Conservation (phyloP, 1,140 invertebrate genomes). For the Trichonephila clavata region DNA sequence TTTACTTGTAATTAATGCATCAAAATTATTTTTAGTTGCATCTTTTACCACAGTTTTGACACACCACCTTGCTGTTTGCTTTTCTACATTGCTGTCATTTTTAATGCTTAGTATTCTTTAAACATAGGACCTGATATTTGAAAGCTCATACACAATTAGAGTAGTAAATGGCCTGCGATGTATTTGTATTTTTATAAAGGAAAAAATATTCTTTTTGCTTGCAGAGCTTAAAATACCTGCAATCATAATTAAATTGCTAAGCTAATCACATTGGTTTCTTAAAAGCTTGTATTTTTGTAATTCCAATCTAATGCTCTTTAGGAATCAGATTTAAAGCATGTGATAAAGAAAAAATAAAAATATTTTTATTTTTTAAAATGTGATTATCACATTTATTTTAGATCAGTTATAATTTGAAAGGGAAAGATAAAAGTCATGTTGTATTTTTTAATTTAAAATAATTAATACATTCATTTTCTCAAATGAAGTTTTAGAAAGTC, state of each 20-base stretch:
- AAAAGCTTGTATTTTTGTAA: background rate
- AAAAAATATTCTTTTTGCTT: background rate
- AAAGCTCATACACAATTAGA: background rate
- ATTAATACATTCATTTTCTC: too few species aligned
- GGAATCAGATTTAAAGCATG: too few species aligned
- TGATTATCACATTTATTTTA: too few species aligned
- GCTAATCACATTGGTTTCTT: background rate
- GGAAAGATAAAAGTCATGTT: too few species aligned
- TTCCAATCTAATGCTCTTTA: background rate
- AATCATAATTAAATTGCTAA: background rate
- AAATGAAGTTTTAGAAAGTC: too few species aligned
- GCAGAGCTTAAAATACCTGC: background rate
- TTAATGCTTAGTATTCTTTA: background rate
- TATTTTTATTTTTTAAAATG: too few species aligned
- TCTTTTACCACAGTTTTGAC: background rate
- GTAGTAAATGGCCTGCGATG: background rate
- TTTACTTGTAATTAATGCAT: too few species aligned
- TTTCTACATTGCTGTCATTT: background rate
- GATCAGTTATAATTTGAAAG: too few species aligned
- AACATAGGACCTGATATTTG: conserved; percentile 6
- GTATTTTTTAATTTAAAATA: too few species aligned
- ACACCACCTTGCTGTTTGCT: background rate
- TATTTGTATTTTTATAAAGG: conserved; percentile 3
- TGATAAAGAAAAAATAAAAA: too few species aligned
- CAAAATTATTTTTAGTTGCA: background rate